Evolutionary conservation across 2,888 invertebrate species (phyloP).

Genomic region (Panzeria rudis): DNA sequence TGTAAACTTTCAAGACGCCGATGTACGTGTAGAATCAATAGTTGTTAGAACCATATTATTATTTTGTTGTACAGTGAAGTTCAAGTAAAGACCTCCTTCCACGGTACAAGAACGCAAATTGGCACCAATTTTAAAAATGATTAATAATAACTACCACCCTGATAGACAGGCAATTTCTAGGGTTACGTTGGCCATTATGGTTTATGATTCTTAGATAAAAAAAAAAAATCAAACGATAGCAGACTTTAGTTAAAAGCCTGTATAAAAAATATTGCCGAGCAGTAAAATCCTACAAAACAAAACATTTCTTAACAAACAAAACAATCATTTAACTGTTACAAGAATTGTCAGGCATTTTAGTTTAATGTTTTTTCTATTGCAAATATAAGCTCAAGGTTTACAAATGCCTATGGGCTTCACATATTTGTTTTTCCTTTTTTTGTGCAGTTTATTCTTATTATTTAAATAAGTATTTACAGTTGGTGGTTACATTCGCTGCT

Average conservation of each 20-base stretch:
- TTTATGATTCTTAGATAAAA: constrained; percentile 33
- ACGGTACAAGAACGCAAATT: too few relatives aligned
- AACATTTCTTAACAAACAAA: constrained; percentile 45
- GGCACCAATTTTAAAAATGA: too few relatives aligned
- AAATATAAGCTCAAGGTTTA: constrained; percentile 55
- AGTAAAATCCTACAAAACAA: constrained; percentile 3
- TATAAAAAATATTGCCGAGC: constrained; percentile 2
- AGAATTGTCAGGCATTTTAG: constrained; percentile 52
- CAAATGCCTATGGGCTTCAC: not conserved
- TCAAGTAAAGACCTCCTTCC: too few relatives aligned
- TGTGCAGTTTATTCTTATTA: constrained; percentile 39
- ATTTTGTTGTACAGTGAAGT: too few relatives aligned
- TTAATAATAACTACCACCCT: constrained; percentile 42
- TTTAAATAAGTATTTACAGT: constrained; percentile 51
- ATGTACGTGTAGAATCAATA: too few relatives aligned
- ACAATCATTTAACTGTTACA: constrained; percentile 61
- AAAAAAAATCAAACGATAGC: constrained; percentile 43
- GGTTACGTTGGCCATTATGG: constrained; percentile 34
- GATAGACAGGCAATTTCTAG: constrained; percentile 12
- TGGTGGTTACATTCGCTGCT: not conserved
- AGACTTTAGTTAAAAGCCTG: not conserved
- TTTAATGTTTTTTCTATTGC: not conserved
- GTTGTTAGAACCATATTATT: too few relatives aligned
- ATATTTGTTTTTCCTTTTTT: constrained; percentile 21
- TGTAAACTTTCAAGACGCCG: too few relatives aligned